phyloP scores from a whole-genome alignment of 2,797 vertebrate genomes.

The Psittacula derbiana region DNA sequence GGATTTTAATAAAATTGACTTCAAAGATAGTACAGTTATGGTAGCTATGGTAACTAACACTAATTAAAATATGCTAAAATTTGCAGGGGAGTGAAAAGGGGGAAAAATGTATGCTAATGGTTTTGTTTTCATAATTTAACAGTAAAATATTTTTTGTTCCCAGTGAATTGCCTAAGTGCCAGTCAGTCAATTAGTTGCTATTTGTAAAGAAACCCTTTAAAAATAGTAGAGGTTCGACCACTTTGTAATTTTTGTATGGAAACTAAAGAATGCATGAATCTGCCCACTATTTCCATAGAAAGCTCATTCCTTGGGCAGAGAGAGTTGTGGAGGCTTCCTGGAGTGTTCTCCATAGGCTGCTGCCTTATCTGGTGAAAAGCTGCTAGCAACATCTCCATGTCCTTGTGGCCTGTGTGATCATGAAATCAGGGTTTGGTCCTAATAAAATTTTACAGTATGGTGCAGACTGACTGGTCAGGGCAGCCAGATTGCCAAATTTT shows the following conservation, averaged over 20 bases:
- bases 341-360: not conserved
- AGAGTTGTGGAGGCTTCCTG: not conserved
- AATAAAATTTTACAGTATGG: not conserved
- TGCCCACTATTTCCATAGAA: not conserved
- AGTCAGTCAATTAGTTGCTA: not conserved
- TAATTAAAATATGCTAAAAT: conserved; percentile 52
- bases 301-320: not conserved
- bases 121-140: not conserved
- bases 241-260: not conserved
- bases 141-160: not conserved
- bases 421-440: not conserved
- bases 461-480: not conserved
- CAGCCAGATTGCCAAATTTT: not conserved
- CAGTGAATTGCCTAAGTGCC: not conserved
- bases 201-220: not conserved
- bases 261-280: not conserved
- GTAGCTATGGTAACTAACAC: conserved; percentile 53
- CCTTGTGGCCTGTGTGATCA: not conserved
- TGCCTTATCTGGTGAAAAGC: not conserved
- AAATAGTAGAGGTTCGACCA: not conserved
- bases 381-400: not conserved
- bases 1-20: conserved; percentile 30
- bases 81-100: not conserved
- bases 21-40: conserved; percentile 6
- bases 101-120: not conserved